Conservation (phyloP, 2,888 invertebrate genomes). For the Drosophila mimetica region DNA sequence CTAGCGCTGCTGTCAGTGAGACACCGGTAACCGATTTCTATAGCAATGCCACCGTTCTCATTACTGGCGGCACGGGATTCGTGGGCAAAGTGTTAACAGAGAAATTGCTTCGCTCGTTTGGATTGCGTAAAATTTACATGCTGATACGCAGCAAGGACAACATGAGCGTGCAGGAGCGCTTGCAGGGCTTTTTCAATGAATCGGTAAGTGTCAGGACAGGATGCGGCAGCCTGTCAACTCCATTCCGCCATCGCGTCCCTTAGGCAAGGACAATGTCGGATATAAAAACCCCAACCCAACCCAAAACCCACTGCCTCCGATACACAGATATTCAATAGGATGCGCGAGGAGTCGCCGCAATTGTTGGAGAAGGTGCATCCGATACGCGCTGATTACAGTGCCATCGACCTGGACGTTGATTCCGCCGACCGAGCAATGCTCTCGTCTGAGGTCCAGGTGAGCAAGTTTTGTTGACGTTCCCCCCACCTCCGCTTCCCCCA, state of each 20-base stretch:
- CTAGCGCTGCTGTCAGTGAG: slow-evolving; percentile 27
- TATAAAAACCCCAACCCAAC: slow-evolving; percentile 10
- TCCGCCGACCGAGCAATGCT: slow-evolving; percentile 83
- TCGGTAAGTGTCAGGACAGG: slow-evolving; percentile 70
- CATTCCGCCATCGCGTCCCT: not conserved
- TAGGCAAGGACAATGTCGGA: slow-evolving; percentile 28
- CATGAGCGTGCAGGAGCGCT: slow-evolving; percentile 80
- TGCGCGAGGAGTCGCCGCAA: slow-evolving; percentile 85
- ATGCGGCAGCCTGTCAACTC: slow-evolving; percentile 21
- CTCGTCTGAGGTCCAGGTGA: slow-evolving; percentile 86
- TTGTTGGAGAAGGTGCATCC: slow-evolving; percentile 86
- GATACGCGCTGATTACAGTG: slow-evolving; percentile 85
- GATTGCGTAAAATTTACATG: slow-evolving; percentile 83
- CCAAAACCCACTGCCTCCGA: too few species aligned
- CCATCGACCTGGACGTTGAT: slow-evolving; percentile 85
- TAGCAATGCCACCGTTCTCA: slow-evolving; percentile 82
- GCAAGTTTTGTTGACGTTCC: slow-evolving; percentile 41
- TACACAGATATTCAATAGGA: slow-evolving; percentile 86
- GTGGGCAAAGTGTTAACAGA: slow-evolving; percentile 84
- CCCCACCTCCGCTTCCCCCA: slow-evolving; percentile 4
- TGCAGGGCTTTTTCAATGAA: slow-evolving; percentile 83
- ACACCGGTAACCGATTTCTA: slow-evolving; percentile 83
- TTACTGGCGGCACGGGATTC: slow-evolving; percentile 84
- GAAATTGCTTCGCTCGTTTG: slow-evolving; percentile 83
- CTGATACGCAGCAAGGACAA: slow-evolving; percentile 84